A percentile compares a stretch with the other conserved stretches of the same genome.
Conservation (phyloP, 2,797 vertebrate genomes). For the Iguana delicatissima region DNA sequence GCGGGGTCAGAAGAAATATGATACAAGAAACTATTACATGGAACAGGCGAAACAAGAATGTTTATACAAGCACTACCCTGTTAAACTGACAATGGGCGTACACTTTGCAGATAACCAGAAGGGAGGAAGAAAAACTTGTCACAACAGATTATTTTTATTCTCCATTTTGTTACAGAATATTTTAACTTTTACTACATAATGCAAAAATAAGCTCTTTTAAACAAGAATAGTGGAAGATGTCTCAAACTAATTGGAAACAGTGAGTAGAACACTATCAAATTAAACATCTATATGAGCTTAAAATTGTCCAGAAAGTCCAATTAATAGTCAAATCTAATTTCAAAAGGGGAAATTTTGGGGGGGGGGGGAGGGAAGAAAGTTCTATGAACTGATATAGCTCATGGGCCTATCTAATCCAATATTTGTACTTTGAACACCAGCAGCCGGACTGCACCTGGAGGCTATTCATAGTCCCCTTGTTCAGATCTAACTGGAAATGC, state of each 20-base stretch:
- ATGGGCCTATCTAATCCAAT: not conserved
- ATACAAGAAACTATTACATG: slow-evolving; percentile 94
- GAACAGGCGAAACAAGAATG: slow-evolving; percentile 95
- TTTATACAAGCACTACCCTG: slow-evolving; percentile 96
- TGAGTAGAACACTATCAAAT: slow-evolving; percentile 16
- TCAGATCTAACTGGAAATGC: not conserved
- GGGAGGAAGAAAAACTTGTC: slow-evolving; percentile 65
- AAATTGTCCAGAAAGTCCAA: slow-evolving; percentile 13
- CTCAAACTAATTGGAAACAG: slow-evolving; percentile 26
- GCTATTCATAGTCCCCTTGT: not conserved
- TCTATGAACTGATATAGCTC: slow-evolving; percentile 4
- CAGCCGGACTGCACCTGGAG: not conserved
- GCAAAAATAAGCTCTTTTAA: slow-evolving; percentile 59
- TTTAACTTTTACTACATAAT: slow-evolving; percentile 59
- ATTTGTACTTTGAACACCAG: not conserved
- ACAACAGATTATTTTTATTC: slow-evolving; percentile 72
- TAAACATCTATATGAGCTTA: slow-evolving; percentile 1
- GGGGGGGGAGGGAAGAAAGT: not conserved
- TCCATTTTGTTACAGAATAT: slow-evolving; percentile 60
- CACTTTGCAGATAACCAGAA: slow-evolving; percentile 81
- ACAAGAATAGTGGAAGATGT: slow-evolving; percentile 30
- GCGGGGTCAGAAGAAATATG: slow-evolving; percentile 95
- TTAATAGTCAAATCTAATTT: slow-evolving; percentile 19
- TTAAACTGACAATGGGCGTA: slow-evolving; percentile 89
- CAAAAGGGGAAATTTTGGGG: not conserved